Conservation (phyloP, 2,888 invertebrate genomes). For the Frankliniella intonsa region DNA sequence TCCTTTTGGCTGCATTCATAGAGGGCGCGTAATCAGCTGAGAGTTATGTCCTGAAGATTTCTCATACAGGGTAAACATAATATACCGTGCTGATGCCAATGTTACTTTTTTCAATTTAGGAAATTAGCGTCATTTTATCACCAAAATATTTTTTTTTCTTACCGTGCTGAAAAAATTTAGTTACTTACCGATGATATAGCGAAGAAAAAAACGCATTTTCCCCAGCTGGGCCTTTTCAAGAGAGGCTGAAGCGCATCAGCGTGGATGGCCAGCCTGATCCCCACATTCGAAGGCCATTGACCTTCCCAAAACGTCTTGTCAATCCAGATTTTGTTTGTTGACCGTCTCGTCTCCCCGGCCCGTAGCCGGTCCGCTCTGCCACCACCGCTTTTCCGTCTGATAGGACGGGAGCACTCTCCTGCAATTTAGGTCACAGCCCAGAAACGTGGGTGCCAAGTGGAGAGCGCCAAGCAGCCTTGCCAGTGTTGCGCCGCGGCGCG, state of each 20-base stretch:
- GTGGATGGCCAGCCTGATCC: no score
- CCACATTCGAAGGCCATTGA: not conserved
- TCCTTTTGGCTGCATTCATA: not conserved
- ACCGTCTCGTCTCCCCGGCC: not conserved
- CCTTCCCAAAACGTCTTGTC: not conserved
- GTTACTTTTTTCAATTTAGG: no score
- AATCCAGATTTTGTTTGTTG: not conserved
- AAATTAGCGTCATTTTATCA: no score
- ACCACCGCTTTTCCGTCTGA: not conserved
- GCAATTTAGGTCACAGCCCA: not conserved
- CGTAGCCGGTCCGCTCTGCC: not conserved
- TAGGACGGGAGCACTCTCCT: not conserved
- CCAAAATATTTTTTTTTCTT: no score
- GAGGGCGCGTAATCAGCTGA: constrained; percentile 1
- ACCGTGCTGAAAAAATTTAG: no score
- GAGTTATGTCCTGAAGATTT: not conserved
- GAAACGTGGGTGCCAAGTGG: not conserved
- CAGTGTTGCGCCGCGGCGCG: no score
- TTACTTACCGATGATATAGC: no score
- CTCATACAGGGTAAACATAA: not conserved
- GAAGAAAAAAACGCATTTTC: not conserved
- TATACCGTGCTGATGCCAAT: not conserved
- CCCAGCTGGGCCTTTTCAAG: not conserved
- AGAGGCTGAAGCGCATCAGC: no score
- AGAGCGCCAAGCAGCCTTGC: no score